A percentile compares a stretch with the other conserved stretches of the same genome.
Conservation (phyloP, 2,888 invertebrate genomes). For the Tiphia femorata region DNA sequence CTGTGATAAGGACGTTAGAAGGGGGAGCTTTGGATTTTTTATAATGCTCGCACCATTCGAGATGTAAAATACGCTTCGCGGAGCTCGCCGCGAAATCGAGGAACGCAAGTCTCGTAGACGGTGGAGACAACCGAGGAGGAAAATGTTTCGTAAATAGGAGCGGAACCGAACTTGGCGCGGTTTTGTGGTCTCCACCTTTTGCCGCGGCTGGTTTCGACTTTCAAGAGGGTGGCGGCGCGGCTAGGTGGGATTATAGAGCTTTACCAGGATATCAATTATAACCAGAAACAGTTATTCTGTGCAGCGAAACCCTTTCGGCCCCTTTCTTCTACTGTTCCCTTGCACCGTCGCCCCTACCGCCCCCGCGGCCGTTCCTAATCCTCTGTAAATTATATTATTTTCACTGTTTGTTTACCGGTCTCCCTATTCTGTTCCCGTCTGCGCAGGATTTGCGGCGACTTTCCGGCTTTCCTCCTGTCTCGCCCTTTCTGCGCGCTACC, state of each 20-base stretch:
- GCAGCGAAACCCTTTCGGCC: slow-evolving; percentile 61
- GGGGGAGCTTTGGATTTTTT: no score
- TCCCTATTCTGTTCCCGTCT: slow-evolving; percentile 60
- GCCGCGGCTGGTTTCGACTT: slow-evolving; percentile 59
- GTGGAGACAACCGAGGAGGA: slow-evolving; percentile 49
- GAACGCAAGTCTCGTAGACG: no score
- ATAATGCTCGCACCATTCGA: no score
- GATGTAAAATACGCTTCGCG: no score
- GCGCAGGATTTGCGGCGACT: slow-evolving; percentile 67
- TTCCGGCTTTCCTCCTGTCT: slow-evolving; percentile 59
- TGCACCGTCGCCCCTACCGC: slow-evolving; percentile 36
- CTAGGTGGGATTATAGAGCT: slow-evolving; percentile 67
- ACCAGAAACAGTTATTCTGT: slow-evolving; percentile 69
- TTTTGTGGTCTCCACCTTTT: slow-evolving; percentile 57
- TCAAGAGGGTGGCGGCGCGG: slow-evolving; percentile 60
- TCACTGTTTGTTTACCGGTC: slow-evolving; percentile 69
- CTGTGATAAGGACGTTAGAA: no score
- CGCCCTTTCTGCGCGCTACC: slow-evolving; percentile 31
- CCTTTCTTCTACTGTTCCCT: slow-evolving; percentile 29
- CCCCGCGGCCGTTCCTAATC: slow-evolving; percentile 64
- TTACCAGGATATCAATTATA: slow-evolving; percentile 70
- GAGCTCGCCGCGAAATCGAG: no score
- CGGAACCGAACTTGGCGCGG: slow-evolving; percentile 50
- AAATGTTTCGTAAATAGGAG: slow-evolving; percentile 52
- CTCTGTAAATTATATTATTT: slow-evolving; percentile 70